Conservation (phyloP, 2,888 invertebrate species). For the Leuctra nigra region DNA sequence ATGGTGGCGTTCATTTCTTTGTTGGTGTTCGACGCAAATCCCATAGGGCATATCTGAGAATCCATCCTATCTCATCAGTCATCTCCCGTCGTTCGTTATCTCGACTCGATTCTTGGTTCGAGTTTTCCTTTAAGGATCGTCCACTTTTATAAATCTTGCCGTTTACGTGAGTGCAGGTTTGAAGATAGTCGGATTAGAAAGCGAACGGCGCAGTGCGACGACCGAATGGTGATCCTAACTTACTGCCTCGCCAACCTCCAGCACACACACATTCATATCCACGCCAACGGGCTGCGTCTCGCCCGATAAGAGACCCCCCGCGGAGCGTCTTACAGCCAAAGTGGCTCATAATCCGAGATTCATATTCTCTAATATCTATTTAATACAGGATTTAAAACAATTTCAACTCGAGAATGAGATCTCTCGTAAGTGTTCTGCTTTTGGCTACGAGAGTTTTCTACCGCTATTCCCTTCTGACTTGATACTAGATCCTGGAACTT, state of each 20-base stretch:
- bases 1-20: no score
- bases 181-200: not conserved
- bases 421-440: not conserved
- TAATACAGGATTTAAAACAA: conserved; percentile 7
- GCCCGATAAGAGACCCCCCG: conserved; percentile 3
- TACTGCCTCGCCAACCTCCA: not conserved
- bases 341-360: conserved; percentile 8
- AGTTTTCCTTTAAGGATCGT: no score
- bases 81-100: no score
- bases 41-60: no score
- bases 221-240: not conserved
- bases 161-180: not conserved
- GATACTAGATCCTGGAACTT: not conserved
- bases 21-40: no score
- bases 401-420: not conserved
- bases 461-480: not conserved
- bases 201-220: not conserved
- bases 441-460: no score
- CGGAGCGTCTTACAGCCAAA: not conserved
- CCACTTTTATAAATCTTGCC: not conserved
- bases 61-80: no score
- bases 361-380: conserved; percentile 12
- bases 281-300: not conserved
- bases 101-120: no score
- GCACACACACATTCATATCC: no score